phyloP scores from a whole-genome alignment of 2,888 invertebrate genomes.

The Alentia gelatinosa region DNA sequence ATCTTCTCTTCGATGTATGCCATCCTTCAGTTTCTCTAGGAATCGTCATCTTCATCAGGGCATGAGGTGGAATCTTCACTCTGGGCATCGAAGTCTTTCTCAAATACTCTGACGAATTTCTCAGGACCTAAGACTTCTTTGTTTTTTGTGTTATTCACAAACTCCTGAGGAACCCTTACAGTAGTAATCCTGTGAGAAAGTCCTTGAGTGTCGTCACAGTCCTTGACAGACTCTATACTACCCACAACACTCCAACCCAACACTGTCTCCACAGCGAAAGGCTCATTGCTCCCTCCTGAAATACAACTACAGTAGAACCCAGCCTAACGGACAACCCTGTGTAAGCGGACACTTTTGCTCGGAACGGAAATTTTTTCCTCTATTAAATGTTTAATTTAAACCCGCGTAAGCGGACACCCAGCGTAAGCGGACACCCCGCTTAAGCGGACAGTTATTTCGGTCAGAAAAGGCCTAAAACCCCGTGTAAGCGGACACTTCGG shows the following conservation, averaged over 20 bases:
- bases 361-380: too few relatives aligned
- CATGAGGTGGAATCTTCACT: neutral
- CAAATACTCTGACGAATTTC: neutral
- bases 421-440: too few relatives aligned
- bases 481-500: too few relatives aligned
- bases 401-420: too few relatives aligned
- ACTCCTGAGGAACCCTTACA: too few relatives aligned
- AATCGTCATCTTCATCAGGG: neutral
- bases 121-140: neutral
- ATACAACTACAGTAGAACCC: too few relatives aligned
- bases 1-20: constrained; percentile 31
- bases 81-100: neutral
- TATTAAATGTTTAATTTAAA: too few relatives aligned
- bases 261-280: neutral
- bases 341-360: too few relatives aligned
- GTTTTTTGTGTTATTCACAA: neutral
- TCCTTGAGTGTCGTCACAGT: neutral
- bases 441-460: too few relatives aligned
- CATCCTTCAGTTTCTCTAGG: neutral
- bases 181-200: neutral
- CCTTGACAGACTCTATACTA: neutral
- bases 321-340: too few relatives aligned
- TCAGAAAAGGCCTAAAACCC: too few relatives aligned
- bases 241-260: neutral
- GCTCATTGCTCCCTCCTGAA: neutral